These are phyloP conservation scores for Crenuchus spilurus DNA, from an alignment of 2,797 vertebrate genomes.

Conservation along the genomic window DNA sequence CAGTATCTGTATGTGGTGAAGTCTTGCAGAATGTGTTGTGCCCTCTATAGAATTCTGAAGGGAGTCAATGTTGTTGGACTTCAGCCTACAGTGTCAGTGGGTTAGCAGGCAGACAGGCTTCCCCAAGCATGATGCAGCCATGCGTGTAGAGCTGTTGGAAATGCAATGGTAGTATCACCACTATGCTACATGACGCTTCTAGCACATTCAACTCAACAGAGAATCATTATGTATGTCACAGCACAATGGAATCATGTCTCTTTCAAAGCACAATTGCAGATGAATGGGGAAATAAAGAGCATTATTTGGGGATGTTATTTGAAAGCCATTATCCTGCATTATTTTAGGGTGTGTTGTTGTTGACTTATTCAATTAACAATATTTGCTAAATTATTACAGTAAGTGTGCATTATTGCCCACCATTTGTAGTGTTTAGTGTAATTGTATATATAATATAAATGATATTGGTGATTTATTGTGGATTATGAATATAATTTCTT, in stretches of 20 bases:
- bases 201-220: not conserved
- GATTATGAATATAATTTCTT: no score
- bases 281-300: slow-evolving; percentile 1
- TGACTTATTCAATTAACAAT: no score
- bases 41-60: not conserved
- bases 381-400: no score
- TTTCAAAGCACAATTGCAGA: not conserved
- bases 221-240: not conserved
- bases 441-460: no score
- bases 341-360: not conserved
- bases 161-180: slow-evolving; percentile 8
- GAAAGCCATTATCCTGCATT: not conserved
- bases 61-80: slow-evolving; percentile 12
- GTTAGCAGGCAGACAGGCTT: slow-evolving; percentile 33
- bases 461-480: no score
- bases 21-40: not conserved
- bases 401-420: not conserved
- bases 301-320: not conserved
- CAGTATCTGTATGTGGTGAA: not conserved
- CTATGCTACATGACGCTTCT: not conserved
- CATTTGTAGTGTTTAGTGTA: not conserved
- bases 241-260: slow-evolving; percentile 3
- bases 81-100: slow-evolving; percentile 35
- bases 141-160: slow-evolving; percentile 21
- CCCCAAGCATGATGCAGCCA: slow-evolving; percentile 15